phyloP scores from a whole-genome alignment of 2,888 invertebrate genomes.

The Ypsolopha sequella region DNA sequence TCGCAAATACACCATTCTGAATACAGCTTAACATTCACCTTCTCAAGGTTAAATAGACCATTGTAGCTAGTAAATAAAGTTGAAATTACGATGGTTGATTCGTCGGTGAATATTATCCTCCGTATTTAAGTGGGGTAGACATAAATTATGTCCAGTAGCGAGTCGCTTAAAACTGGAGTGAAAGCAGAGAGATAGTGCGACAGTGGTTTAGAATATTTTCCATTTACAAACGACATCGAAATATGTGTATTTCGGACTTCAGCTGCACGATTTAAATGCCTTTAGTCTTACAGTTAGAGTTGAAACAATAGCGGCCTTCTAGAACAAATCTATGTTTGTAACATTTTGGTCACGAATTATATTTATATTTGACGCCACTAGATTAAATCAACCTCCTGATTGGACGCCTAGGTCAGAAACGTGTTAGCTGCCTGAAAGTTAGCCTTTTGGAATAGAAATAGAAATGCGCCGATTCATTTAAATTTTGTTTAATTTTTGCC shows the following conservation, averaged over 20 bases:
- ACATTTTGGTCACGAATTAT: too few species aligned
- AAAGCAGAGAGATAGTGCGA: slow-evolving; percentile 24
- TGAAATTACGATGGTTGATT: neutral
- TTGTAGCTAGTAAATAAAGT: neutral
- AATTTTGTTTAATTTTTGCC: too few species aligned
- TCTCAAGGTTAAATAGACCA: neutral
- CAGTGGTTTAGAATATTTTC: slow-evolving; percentile 23
- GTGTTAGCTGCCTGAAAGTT: too few species aligned
- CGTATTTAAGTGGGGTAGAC: slow-evolving; percentile 15
- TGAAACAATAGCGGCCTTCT: too few species aligned
- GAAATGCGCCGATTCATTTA: too few species aligned
- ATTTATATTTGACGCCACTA: too few species aligned
- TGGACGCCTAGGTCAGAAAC: too few species aligned
- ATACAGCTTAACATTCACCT: neutral
- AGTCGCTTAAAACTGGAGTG: slow-evolving; percentile 26
- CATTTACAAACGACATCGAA: slow-evolving; percentile 25
- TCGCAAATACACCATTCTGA: slow-evolving; percentile 15
- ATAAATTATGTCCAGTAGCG: slow-evolving; percentile 26
- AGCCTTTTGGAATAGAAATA: too few species aligned
- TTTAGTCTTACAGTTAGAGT: too few species aligned
- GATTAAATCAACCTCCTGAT: too few species aligned
- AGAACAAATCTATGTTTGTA: too few species aligned
- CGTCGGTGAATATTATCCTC: slow-evolving; percentile 16
- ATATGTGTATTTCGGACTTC: slow-evolving; percentile 13
- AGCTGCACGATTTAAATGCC: too few species aligned